Evolutionary conservation across 2,113 vertebrate genomes (phyloP).

Genomic region (Notothenia coriiceps): DNA sequence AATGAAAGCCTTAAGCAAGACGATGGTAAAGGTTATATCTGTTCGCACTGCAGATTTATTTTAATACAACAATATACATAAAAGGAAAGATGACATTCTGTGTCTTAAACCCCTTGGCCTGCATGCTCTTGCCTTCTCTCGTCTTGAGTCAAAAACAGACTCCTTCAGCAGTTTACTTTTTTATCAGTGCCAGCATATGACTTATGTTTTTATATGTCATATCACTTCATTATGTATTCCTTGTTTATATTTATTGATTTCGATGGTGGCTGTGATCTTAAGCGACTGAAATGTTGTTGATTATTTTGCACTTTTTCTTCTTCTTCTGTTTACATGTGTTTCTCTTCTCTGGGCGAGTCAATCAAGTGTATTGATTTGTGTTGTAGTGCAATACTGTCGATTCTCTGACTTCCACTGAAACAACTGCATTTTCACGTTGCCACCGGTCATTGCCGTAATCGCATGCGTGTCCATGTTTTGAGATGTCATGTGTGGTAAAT

Average conservation of each 20-base stretch:
- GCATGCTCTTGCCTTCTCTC: constrained; percentile 67
- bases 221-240: constrained; percentile 35
- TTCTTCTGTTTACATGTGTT: constrained; percentile 32
- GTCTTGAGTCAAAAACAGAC: constrained; percentile 33
- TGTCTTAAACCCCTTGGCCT: constrained; percentile 65
- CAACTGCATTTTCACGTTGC: neutral
- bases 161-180: constrained; percentile 54
- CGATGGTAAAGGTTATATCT: neutral
- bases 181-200: constrained; percentile 60
- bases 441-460: constrained; percentile 21
- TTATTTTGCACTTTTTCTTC: constrained; percentile 43
- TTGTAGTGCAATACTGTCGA: constrained; percentile 36
- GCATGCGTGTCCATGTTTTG: constrained; percentile 46
- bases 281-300: neutral
- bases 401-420: constrained; percentile 20
- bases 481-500: constrained; percentile 34
- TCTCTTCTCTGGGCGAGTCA: constrained; percentile 26
- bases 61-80: neutral
- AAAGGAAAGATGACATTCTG: neutral
- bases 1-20: neutral
- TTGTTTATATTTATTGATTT: constrained; percentile 9
- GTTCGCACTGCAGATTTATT: constrained; percentile 25
- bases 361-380: constrained; percentile 22
- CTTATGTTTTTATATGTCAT: constrained; percentile 40
- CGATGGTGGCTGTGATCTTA: constrained; percentile 20